phyloP scores from a whole-genome alignment of 2,888 invertebrate genomes.

The Ametastegia equiseti region DNA sequence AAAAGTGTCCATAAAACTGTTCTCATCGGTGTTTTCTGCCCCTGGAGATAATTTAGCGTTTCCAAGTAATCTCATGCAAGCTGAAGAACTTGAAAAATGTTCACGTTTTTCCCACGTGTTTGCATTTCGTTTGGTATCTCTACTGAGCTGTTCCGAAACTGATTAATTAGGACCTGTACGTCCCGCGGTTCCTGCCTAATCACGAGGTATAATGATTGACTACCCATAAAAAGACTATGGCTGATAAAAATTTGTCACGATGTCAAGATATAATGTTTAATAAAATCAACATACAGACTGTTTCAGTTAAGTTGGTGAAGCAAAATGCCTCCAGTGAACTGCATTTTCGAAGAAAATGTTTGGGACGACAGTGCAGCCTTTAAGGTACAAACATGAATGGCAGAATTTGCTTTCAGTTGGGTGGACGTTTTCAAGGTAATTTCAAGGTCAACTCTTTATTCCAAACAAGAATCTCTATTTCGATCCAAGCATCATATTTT shows the following conservation, averaged over 20 bases:
- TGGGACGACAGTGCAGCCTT: no score
- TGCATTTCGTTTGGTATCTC: not conserved
- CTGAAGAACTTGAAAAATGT: not conserved
- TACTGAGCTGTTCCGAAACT: not conserved
- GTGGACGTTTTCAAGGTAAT: no score
- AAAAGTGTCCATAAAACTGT: not conserved
- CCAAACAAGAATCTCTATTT: no score
- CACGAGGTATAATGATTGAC: not conserved
- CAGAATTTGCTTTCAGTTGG: no score
- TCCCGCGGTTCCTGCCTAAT: not conserved
- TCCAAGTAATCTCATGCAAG: not conserved
- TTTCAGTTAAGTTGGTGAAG: not conserved
- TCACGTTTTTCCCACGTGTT: not conserved
- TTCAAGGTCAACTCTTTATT: no score
- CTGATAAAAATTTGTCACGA: slow-evolving; percentile 5
- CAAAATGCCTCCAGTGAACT: no score
- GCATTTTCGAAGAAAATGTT: no score
- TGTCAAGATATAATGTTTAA: not conserved
- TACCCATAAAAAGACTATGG: not conserved
- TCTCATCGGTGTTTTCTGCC: not conserved
- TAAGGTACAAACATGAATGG: no score
- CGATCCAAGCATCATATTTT: no score
- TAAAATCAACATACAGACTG: not conserved
- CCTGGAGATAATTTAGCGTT: not conserved
- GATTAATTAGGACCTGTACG: not conserved